phyloP scores from a whole-genome alignment of 2,888 invertebrate genomes.

The Caradrina kadenii region DNA sequence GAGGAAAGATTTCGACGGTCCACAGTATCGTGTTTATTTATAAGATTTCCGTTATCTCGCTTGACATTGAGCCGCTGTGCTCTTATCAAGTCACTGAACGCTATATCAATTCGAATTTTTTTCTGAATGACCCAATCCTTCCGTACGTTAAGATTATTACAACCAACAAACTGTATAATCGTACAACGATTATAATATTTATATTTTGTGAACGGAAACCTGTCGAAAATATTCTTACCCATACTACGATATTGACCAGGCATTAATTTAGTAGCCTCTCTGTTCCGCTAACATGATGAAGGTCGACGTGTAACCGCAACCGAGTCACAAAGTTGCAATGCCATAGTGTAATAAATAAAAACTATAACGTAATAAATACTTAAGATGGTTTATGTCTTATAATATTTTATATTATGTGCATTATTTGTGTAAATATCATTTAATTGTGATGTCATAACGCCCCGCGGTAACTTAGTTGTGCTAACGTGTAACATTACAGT shows the following conservation, averaged over 20 bases:
- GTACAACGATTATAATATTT: conserved; percentile 54
- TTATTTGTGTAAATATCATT: conserved; percentile 86
- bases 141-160: conserved; percentile 34
- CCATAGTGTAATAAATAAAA: conserved; percentile 81
- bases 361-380: conserved; percentile 80
- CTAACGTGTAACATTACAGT: conserved; percentile 40
- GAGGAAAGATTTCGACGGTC: conserved; percentile 52
- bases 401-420: conserved; percentile 83
- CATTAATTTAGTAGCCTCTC: conserved; percentile 38
- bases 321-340: conserved; percentile 88
- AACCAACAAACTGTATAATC: conserved; percentile 42
- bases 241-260: conserved; percentile 47
- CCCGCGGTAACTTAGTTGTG: conserved; percentile 44
- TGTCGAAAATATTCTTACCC: conserved; percentile 44
- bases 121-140: conserved; percentile 36
- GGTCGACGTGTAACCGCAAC: conserved; percentile 75
- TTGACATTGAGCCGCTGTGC: conserved; percentile 37
- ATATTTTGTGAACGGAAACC: conserved; percentile 41
- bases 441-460: conserved; percentile 64
- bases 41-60: conserved; percentile 37
- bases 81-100: conserved; percentile 43
- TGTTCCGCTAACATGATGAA: conserved; percentile 60
- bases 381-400: conserved; percentile 81
- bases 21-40: conserved; percentile 40
- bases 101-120: conserved; percentile 44